phyloP scores from a whole-genome alignment of 2,797 vertebrate species.

The Sternotherus odoratus region DNA sequence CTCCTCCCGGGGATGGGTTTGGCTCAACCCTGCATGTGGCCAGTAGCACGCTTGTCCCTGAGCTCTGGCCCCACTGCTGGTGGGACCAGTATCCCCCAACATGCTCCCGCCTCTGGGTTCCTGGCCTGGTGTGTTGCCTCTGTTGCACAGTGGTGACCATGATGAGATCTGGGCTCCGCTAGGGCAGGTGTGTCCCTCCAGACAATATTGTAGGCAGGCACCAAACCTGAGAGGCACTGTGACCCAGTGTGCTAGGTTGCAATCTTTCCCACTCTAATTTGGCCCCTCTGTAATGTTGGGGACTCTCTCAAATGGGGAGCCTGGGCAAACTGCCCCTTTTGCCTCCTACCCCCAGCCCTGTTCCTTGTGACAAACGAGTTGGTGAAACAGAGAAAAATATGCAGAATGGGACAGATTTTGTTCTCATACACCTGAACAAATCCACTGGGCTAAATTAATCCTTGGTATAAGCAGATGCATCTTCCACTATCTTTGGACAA shows the following conservation, averaged over 20 bases:
- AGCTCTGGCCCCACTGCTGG: not conserved
- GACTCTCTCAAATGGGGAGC: not conserved
- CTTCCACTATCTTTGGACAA: accelerated
- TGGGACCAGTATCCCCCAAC: not conserved
- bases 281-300: not conserved
- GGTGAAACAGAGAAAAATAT: not conserved
- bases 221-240: not conserved
- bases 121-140: not conserved
- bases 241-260: not conserved
- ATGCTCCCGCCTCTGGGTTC: not conserved
- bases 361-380: not conserved
- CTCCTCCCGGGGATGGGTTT: not conserved
- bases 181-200: not conserved
- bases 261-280: not conserved
- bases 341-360: not conserved
- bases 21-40: not conserved
- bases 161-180: not conserved
- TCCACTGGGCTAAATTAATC: not conserved
- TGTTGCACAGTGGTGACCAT: not conserved
- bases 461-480: not conserved
- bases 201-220: not conserved
- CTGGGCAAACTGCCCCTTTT: not conserved
- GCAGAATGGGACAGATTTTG: not conserved
- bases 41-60: not conserved
- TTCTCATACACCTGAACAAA: not conserved